phyloP scores from a whole-genome alignment of 1,140 invertebrate species.

The Bombus huntii region DNA sequence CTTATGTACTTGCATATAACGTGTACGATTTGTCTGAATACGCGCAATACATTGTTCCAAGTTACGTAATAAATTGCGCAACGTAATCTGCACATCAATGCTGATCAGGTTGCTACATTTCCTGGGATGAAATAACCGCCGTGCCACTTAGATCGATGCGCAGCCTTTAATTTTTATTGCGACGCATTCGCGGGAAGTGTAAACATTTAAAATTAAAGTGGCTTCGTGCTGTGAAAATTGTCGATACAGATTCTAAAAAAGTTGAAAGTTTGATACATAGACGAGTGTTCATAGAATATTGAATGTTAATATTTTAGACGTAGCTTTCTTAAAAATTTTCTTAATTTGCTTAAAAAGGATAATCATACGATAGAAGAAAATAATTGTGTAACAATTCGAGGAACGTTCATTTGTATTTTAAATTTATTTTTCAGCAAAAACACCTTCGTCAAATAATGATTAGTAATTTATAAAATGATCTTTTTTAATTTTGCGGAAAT shows the following conservation, averaged over 20 bases:
- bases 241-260: not conserved
- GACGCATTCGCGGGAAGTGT: not conserved
- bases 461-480: not conserved
- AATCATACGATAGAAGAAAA: too few relatives aligned
- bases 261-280: not conserved
- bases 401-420: not conserved
- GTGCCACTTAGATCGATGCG: not conserved
- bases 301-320: not conserved
- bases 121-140: not conserved
- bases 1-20: not conserved
- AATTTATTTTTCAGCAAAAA: not conserved
- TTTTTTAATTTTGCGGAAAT: not conserved
- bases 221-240: too few relatives aligned
- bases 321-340: not conserved
- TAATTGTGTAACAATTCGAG: too few relatives aligned
- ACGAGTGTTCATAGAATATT: not conserved
- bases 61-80: conserved; percentile 13
- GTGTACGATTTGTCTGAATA: not conserved
- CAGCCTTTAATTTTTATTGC: not conserved
- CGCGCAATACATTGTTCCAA: conserved; percentile 1
- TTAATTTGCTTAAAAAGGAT: not conserved
- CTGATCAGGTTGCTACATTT: conserved; percentile 9
- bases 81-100: conserved; percentile 19
- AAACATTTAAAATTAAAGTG: not conserved
- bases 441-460: not conserved